Percentiles rank a stretch among this genome's conserved stretches.
These are phyloP conservation scores for Gymnarchus niloticus DNA, from an alignment of 2,113 vertebrate genomes.

Conservation along the genomic window DNA sequence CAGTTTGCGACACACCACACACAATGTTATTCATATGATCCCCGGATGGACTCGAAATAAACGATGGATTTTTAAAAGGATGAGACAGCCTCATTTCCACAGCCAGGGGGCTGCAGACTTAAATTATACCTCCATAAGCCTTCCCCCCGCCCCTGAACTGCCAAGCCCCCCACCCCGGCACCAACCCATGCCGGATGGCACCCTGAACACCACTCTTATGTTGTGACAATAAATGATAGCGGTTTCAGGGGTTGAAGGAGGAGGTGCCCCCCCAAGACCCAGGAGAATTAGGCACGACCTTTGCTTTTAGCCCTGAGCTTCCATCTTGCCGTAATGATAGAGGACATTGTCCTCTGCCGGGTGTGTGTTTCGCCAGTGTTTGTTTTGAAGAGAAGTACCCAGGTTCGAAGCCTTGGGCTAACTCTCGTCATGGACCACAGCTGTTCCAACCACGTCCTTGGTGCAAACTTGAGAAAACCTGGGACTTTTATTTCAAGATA, in stretches of 20 bases:
- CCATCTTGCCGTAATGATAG: constrained; percentile 15
- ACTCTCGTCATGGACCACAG: constrained; percentile 4
- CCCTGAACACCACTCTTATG: not conserved
- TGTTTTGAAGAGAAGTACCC: constrained; percentile 16
- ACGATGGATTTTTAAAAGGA: constrained; percentile 14
- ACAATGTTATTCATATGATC: not conserved
- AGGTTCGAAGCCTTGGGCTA: constrained; percentile 9
- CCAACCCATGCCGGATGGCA: not conserved
- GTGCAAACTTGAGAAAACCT: not conserved
- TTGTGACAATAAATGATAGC: constrained; percentile 11
- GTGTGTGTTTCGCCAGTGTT: constrained; percentile 1
- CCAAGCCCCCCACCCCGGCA: not conserved
- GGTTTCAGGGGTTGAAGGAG: constrained; percentile 7
- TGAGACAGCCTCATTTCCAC: constrained; percentile 16
- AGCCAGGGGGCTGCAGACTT: constrained; percentile 5
- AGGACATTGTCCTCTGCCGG: constrained; percentile 5
- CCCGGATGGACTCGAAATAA: not conserved
- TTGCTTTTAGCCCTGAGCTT: constrained; percentile 6
- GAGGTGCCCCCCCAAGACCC: not conserved
- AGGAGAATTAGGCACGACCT: constrained; percentile 3
- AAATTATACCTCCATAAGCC: not conserved
- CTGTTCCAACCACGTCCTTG: constrained; percentile 11
- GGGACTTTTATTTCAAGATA: not conserved
- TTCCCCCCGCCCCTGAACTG: not conserved
- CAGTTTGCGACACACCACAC: not conserved